Evolutionary conservation across 2,113 vertebrate genomes (phyloP), one percentile per base, ranked within the genome.

Genomic region (Ceyx margarethae): DNA sequence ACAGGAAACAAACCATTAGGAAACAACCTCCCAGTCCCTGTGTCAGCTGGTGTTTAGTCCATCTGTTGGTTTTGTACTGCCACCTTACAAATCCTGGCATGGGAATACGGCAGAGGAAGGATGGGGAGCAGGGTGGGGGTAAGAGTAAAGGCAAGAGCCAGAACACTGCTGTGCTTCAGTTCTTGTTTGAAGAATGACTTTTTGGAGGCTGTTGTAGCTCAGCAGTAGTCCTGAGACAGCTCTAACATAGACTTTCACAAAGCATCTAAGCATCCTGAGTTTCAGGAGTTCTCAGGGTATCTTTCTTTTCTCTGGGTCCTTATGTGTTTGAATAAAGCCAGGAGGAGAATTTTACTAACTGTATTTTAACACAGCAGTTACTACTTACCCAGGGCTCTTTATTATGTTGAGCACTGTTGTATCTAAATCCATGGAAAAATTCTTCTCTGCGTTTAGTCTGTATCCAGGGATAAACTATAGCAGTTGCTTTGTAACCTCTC

Each of bases 11-110:
- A 5, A 5, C 56, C 4, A 5, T 85, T 69, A 61, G 81, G 54
- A 89, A 94, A 23, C 6, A 35, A 81, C 71, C 25, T 87, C 81
- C 54, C 0, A 0, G 19, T 86, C 78, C 33, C 57, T 61, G 86
- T 89, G 48, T 91, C 89, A 94, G 69, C 51, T 86, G 19, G 9
- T 68, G 29, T 79, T 92, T 61, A 79, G 53, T 58, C 89, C 78
- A 73, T 92, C 84, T 93, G 69, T 69, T 85, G 40, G 42, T 13
- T 95, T 92, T 89, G 23, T 72, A 13, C 72, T 72, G 71, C 45
- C 61, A 91, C 67, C 26, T 85, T 87, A 72, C 29, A 35, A 75
- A 79, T 71, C 45, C 13, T 89, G 91, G 78, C 81, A 46, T 1
- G 2, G 50, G 57, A 94, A 35, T 51, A 17, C 50, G 60, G 43